Base-by-base conservation (phyloP, 2,888 invertebrate genomes). In the Sinodicranocentrus sp. region DNA sequence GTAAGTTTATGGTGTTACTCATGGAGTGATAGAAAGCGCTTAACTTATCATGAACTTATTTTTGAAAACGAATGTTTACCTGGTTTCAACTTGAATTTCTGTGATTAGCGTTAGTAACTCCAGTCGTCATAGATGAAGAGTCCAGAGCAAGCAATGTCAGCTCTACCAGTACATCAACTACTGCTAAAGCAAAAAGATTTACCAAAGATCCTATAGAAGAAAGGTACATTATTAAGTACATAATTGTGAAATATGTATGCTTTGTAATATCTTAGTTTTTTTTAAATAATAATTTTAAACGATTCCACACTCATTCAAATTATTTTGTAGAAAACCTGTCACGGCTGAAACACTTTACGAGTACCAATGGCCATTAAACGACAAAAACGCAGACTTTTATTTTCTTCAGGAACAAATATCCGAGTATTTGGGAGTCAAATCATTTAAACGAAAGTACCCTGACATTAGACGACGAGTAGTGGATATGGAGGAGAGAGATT, bases 371-470 rank as follows among this genome's bases (percentile, higher is more conserved):
- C 96, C 96, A 5, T 92, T 93, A 33, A 93, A 90, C 84, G 93
- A 91, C 89, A 84, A 80, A 5, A 86, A 87, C 65, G 94, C 94
- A 67, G 95, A 98, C 89, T 95, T 95, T 68, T 97, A 94, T 91
- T 97, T 98, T 95, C 94, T 98, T 82, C 98, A 99, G 91, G 99
- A 99, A 90, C 99, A 95, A 91, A 95, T 99, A 85, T 96, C 97
- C 0, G 96, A 98, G 90, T 98, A 96, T 91, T 92, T 99, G 85
- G 96, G 96, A 48, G 96, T 99, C 39, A 98, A 97, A 90, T 98
- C 98, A 80, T 99, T 99, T 91, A 98, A 98, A 91, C 93, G 99
- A 86, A 97, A 98, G 90, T 97, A 97, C 91, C 95, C 96, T n/a
- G 96, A 97, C 90, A 91, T 97, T 72, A 94, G 94, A 87, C 92